Conservation (phyloP, 2,113 vertebrate species). For the Perca fluviatilis region DNA sequence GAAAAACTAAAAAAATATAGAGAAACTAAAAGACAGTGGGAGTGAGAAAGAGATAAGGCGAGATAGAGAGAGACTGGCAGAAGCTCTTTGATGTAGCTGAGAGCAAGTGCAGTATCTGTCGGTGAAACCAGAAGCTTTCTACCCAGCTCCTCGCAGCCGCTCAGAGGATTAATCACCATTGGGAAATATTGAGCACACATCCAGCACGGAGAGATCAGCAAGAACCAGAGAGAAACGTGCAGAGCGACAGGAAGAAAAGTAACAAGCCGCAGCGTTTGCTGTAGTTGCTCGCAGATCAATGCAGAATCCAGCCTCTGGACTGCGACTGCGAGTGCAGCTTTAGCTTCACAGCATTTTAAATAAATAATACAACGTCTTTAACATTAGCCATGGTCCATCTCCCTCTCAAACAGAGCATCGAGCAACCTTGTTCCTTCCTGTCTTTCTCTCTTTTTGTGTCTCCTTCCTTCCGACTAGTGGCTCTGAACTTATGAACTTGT, state of each 20-base stretch:
- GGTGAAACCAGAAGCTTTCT: constrained; percentile 74
- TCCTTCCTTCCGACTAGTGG: constrained; percentile 33
- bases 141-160: constrained; percentile 59
- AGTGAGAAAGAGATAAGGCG: constrained; percentile 15
- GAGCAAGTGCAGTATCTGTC: constrained; percentile 77
- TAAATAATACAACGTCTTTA: constrained; percentile 85
- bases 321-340: constrained; percentile 75
- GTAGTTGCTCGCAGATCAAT: constrained; percentile 72
- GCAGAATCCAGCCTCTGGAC: constrained; percentile 68
- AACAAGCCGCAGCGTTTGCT: constrained; percentile 57
- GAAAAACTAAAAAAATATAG: constrained; percentile 6
- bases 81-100: constrained; percentile 56
- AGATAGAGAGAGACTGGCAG: constrained; percentile 47
- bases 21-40: constrained; percentile 14
- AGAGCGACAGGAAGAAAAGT: constrained; percentile 59
- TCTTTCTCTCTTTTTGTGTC: constrained; percentile 64
- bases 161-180: constrained; percentile 83
- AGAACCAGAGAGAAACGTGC: constrained; percentile 54
- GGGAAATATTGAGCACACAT: constrained; percentile 79
- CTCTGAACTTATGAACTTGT: constrained; percentile 79
- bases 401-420: constrained; percentile 69
- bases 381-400: constrained; percentile 83
- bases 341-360: constrained; percentile 83
- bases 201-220: constrained; percentile 70
- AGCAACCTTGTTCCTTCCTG: constrained; percentile 59